phyloP scores from a whole-genome alignment of 2,888 invertebrate species.

The Drosophila subquinaria region DNA sequence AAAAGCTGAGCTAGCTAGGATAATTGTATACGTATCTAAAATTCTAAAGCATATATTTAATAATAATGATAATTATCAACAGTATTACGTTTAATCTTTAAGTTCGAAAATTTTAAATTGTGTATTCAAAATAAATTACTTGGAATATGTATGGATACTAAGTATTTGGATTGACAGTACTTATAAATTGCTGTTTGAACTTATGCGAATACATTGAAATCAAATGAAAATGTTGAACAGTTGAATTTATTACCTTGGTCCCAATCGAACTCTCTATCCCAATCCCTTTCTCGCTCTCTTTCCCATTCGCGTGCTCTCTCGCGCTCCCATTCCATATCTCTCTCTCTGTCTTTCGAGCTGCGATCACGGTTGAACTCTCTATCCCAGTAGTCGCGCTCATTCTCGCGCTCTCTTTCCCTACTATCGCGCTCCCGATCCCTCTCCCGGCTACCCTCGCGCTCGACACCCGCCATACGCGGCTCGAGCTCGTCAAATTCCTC shows the following conservation, averaged over 20 bases:
- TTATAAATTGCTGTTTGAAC: slow-evolving; percentile 38
- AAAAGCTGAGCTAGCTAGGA: slow-evolving; percentile 23
- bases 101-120: slow-evolving; percentile 16
- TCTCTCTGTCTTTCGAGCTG: slow-evolving; percentile 79
- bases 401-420: slow-evolving; percentile 76
- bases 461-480: slow-evolving; percentile 85
- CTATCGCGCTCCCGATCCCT: slow-evolving; percentile 86
- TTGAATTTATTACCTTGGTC: slow-evolving; percentile 85
- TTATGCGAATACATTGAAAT: slow-evolving; percentile 44
- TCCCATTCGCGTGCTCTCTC: slow-evolving; percentile 85
- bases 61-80: slow-evolving; percentile 20
- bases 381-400: slow-evolving; percentile 83
- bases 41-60: slow-evolving; percentile 32
- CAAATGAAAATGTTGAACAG: slow-evolving; percentile 31
- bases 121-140: slow-evolving; percentile 39
- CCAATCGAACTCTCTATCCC: slow-evolving; percentile 85
- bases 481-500: slow-evolving; percentile 88
- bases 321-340: slow-evolving; percentile 84
- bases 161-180: slow-evolving; percentile 12
- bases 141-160: slow-evolving; percentile 22
- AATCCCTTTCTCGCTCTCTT: slow-evolving; percentile 85
- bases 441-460: slow-evolving; percentile 74
- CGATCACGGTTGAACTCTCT: slow-evolving; percentile 80
- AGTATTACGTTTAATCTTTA: slow-evolving; percentile 14
- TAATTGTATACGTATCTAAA: slow-evolving; percentile 30